Evolutionary conservation across 1,140 invertebrate genomes (phyloP), one percentile per base, ranked within the genome.

Genomic region (Xylocopa sonorina): DNA sequence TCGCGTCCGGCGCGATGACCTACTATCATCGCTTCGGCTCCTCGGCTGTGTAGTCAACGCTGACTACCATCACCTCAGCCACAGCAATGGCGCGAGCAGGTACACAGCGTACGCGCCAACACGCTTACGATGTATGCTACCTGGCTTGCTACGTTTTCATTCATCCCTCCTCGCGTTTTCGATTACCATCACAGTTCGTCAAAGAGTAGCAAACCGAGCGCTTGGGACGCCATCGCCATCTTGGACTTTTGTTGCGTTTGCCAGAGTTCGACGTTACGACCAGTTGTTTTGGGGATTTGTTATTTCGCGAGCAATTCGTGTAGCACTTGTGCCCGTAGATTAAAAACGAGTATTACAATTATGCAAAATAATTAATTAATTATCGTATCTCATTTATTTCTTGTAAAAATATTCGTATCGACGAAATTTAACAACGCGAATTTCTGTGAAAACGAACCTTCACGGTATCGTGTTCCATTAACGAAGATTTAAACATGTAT

Each of bases 1-100:
- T 77, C 80, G 82, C 91, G 91, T 93, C 92, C 91, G 92, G 91
- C 92, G 91, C 88, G 88, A 82, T 92, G 92, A 92, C 92, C 92
- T 91, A 93, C 92, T 91, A 92, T 92, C 90, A 86, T 89, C 91
- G 90, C 83, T 91, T 89, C 90, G 89, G 67, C 90, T 88, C 85
- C 71, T 86, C 83, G 34, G 29, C 63, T 57, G 51, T 76, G 66
- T 78, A 85, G 84, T 82, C 79, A 80, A 60, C 72, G 60, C 32
- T 24, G 55, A 29, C 27, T 60, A 69, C 58, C 53, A 50, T 34
- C n/a, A n/a, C n/a, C n/a, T n/a, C n/a, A n/a, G n/a, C n/a, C n/a
- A n/a, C n/a, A n/a, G 46, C 43, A 10, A 46, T 63, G 7, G 27
- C 51, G n/a, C 34, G 29, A 38, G 32, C 64, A 21, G 38, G 27